phyloP scores from a whole-genome alignment of 23 tunicate species.

The Corella eumyota region DNA sequence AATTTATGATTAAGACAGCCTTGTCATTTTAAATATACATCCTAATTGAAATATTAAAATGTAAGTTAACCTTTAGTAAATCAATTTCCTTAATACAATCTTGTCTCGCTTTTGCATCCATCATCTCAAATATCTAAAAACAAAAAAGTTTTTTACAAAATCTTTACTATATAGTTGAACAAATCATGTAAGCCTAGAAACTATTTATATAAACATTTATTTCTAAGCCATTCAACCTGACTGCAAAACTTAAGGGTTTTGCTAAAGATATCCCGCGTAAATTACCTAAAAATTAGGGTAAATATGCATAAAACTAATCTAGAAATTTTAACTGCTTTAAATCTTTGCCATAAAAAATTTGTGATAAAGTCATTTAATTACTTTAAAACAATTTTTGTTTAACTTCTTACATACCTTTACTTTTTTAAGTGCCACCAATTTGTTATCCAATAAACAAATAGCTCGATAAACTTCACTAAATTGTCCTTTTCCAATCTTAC shows the following conservation, averaged over 20 bases:
- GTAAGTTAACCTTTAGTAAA: slow-evolving; percentile 54
- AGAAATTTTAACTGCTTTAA: too few species aligned
- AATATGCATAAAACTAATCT: too few species aligned
- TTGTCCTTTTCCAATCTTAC: slow-evolving; percentile 94
- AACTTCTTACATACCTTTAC: slow-evolving; percentile 78
- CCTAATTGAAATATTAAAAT: too few species aligned
- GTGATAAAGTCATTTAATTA: too few species aligned
- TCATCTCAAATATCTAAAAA: slow-evolving; percentile 90
- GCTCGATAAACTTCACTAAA: slow-evolving; percentile 95
- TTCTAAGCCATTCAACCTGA: too few species aligned
- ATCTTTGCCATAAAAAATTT: too few species aligned
- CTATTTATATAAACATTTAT: not conserved
- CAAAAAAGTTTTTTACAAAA: slow-evolving; percentile 1
- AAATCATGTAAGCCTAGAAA: slow-evolving; percentile 1
- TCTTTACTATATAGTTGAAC: slow-evolving; percentile 1
- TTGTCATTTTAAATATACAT: too few species aligned
- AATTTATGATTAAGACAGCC: too few species aligned
- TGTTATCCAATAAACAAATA: slow-evolving; percentile 53
- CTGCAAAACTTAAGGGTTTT: too few species aligned
- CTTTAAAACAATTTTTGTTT: too few species aligned
- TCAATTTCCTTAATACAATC: slow-evolving; percentile 98
- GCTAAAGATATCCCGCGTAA: too few species aligned
- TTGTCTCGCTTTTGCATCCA: slow-evolving; percentile 97
- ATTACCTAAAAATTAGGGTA: too few species aligned
- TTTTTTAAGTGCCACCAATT: slow-evolving; percentile 84